Percentiles rank a stretch among this genome's conserved stretches.
phyloP scores from a whole-genome alignment of 2,888 invertebrate species.

The Temnothorax ravouxi region DNA sequence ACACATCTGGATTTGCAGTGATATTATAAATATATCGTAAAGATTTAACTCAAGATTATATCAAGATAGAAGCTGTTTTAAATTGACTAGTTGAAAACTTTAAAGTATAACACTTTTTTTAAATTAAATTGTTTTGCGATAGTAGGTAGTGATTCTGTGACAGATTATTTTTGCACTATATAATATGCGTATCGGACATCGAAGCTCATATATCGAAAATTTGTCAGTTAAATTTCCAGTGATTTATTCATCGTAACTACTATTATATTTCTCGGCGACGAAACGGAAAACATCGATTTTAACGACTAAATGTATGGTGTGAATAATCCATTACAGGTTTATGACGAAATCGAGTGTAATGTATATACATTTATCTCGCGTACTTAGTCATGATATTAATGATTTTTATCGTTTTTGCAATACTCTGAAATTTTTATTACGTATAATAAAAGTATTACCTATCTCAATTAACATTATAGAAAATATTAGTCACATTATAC shows the following conservation, averaged over 20 bases:
- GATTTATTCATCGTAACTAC: constrained; percentile 40
- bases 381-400: neutral
- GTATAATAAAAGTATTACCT: neutral
- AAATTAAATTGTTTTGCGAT: neutral
- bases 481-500: neutral
- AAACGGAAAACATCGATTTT: constrained; percentile 49
- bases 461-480: neutral
- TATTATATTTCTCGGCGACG: constrained; percentile 11
- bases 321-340: constrained; percentile 26
- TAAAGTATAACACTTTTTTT: neutral
- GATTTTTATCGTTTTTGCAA: neutral
- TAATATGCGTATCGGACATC: constrained; percentile 4
- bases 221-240: constrained; percentile 46
- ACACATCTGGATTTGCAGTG: too few species aligned
- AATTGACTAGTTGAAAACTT: constrained; percentile 4
- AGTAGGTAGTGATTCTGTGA: neutral
- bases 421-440: neutral
- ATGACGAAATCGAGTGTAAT: constrained; percentile 3
- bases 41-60: neutral
- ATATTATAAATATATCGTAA: neutral
- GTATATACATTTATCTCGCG: neutral
- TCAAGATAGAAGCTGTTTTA: neutral
- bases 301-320: constrained; percentile 19
- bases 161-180: constrained; percentile 8
- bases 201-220: constrained; percentile 41